These are phyloP conservation scores for Chinchilla lanigera DNA, from an alignment of 2,113 vertebrate genomes.

Conservation along the genomic window DNA sequence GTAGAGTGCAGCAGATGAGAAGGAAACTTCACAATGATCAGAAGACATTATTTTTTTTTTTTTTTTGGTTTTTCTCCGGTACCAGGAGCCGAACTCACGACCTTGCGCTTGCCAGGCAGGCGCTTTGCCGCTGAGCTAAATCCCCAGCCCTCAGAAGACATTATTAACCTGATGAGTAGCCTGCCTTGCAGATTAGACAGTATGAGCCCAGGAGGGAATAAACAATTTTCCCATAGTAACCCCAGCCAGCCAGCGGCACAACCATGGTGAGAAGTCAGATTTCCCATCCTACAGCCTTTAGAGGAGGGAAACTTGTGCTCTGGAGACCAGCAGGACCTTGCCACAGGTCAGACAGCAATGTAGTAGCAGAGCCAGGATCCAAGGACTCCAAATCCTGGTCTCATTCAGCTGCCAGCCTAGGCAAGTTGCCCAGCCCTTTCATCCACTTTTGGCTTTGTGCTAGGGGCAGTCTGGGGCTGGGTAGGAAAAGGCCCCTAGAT, in stretches of 20 bases:
- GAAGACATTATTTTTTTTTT: too few species aligned
- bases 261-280: not conserved
- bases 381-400: not conserved
- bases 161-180: not conserved
- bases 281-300: not conserved
- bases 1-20: not conserved
- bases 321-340: not conserved
- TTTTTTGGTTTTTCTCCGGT: too few species aligned
- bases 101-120: too few species aligned
- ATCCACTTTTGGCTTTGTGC: not conserved
- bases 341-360: not conserved
- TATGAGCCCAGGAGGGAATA: not conserved
- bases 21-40: not conserved
- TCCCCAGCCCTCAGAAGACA: too few species aligned
- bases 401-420: not conserved
- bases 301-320: not conserved
- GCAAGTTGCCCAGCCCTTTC: constrained; percentile 43
- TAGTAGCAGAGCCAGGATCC: not conserved
- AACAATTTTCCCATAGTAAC: not conserved
- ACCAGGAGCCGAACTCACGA: too few species aligned
- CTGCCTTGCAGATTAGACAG: not conserved
- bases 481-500: not conserved
- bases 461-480: not conserved
- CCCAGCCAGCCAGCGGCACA: not conserved
- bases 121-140: too few species aligned